Evolutionary conservation across 1,140 invertebrate genomes (phyloP), one percentile per base, ranked within the genome.

Genomic region (Nasonia giraulti): DNA sequence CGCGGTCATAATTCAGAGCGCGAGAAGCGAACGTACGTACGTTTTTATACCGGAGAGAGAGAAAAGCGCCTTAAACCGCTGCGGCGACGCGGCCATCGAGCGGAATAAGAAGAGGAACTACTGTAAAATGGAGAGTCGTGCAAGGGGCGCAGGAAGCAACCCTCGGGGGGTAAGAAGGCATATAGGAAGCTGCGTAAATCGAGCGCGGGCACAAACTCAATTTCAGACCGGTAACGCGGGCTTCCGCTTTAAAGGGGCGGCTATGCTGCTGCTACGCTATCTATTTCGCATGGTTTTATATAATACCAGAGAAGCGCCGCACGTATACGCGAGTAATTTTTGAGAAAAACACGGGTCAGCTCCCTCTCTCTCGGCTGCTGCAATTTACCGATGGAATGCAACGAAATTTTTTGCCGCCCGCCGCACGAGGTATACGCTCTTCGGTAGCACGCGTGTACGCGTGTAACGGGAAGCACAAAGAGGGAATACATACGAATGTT

Each of bases 101-200:
- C n/a, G 23, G 17, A n/a, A 31, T 23, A 68, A 55, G n/a, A 71
- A 74, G 11, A 62, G 47, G n/a, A 40, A 50, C 6, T 12, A 40
- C 27, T 27, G 27, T 7, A n/a, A 40, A 23, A 40, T 17, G 44
- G 7, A 40, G 0, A 20, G 31, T 14, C 44, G 12, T 11, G 27
- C 27, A 27, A 0, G 23, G 11, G 0, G 2, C 4, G 47, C 50
- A 14, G 62, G 23, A 71, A 74, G 40, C n/a, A 17, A 23, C 50
- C 27, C 55, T n/a, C 50, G 89, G 86, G 88, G 90, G 85, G 82
- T 92, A 92, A 92, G 91, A 92, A 92, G 91, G 92, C 91, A 91
- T 92, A 92, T 91, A 93, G 92, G 92, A 92, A 93, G 90, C 91
- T 89, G 90, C 89, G 91, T 89, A 91, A 92, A 92, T 92, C 90